Evolutionary conservation across 1,140 invertebrate species (phyloP).

Genomic region (Reticulitermes speratus): DNA sequence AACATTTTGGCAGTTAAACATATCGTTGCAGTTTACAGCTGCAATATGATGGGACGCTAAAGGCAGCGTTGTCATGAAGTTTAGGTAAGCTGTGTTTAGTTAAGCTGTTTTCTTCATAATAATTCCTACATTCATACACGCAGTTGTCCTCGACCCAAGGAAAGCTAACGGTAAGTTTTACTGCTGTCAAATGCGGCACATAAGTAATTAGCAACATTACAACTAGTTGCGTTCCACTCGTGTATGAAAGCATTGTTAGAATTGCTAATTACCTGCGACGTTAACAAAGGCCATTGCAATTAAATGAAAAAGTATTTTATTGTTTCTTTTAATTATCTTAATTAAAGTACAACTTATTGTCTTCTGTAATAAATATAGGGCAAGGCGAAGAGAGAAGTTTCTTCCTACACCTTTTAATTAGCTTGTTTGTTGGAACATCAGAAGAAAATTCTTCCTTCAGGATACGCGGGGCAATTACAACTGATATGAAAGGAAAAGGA

Average conservation of each 20-base stretch:
- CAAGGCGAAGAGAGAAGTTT: not conserved
- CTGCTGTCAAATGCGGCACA: too few species aligned
- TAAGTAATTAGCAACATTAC: not conserved
- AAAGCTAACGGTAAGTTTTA: too few species aligned
- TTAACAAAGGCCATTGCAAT: not conserved
- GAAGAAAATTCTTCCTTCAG: not conserved
- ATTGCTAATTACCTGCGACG: not conserved
- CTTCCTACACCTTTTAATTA: not conserved
- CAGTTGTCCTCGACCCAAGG: too few species aligned
- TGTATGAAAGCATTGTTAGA: not conserved
- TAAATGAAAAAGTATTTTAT: not conserved
- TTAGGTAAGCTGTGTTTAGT: too few species aligned
- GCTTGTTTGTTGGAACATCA: not conserved
- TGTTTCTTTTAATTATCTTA: not conserved
- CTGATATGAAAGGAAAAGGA: not conserved
- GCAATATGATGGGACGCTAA: too few species aligned
- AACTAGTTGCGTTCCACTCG: not conserved
- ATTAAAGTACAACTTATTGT: not conserved
- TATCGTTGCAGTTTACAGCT: too few species aligned
- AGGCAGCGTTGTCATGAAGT: too few species aligned
- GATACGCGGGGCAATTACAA: not conserved
- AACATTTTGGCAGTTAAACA: too few species aligned
- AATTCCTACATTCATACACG: too few species aligned
- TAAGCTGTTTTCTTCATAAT: too few species aligned
- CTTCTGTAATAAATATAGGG: not conserved